A percentile compares a stretch with the other conserved stretches of the same genome.
Evolutionary conservation across 1,140 invertebrate genomes (phyloP).

Genomic region (Magallana angulata): DNA sequence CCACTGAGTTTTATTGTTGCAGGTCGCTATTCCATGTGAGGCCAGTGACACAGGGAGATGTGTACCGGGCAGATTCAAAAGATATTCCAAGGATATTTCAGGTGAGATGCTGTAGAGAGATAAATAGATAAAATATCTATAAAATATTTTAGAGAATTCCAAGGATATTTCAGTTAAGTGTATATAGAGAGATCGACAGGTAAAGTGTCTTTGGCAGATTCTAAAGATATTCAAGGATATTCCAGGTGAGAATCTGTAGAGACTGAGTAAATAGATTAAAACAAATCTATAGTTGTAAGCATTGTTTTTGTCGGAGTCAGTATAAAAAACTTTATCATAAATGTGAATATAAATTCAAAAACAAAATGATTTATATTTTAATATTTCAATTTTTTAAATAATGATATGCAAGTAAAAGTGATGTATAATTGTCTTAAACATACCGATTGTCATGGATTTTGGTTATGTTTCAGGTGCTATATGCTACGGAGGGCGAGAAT

Average conservation of each 20-base stretch:
- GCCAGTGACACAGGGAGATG: slow-evolving; percentile 98
- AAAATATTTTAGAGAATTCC: too few relatives aligned
- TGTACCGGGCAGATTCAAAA: slow-evolving; percentile 98
- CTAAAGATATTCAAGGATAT: too few relatives aligned
- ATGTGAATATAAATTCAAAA: too few relatives aligned
- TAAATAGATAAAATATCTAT: not conserved
- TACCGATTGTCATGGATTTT: not conserved
- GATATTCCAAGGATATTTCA: slow-evolving; percentile 99
- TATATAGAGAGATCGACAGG: too few relatives aligned
- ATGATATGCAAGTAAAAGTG: too few relatives aligned
- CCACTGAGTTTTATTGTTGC: slow-evolving; percentile 73
- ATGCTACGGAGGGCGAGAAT: slow-evolving; percentile 79
- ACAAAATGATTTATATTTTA: too few relatives aligned
- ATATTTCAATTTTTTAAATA: too few relatives aligned
- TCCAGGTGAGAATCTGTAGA: slow-evolving; percentile 83
- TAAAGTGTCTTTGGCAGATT: slow-evolving; percentile 80
- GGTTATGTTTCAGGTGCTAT: slow-evolving; percentile 73
- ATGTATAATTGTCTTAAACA: too few relatives aligned
- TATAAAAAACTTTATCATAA: too few relatives aligned
- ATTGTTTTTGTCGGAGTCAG: too few relatives aligned
- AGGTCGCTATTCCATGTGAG: slow-evolving; percentile 99
- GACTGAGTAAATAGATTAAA: slow-evolving; percentile 91
- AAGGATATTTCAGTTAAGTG: too few relatives aligned
- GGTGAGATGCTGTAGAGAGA: slow-evolving; percentile 78
- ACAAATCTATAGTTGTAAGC: too few relatives aligned